A percentile compares a stretch with the other conserved stretches of the same genome.
phyloP scores from a whole-genome alignment of 1,140 invertebrate species.

The Ceratina japonica region DNA sequence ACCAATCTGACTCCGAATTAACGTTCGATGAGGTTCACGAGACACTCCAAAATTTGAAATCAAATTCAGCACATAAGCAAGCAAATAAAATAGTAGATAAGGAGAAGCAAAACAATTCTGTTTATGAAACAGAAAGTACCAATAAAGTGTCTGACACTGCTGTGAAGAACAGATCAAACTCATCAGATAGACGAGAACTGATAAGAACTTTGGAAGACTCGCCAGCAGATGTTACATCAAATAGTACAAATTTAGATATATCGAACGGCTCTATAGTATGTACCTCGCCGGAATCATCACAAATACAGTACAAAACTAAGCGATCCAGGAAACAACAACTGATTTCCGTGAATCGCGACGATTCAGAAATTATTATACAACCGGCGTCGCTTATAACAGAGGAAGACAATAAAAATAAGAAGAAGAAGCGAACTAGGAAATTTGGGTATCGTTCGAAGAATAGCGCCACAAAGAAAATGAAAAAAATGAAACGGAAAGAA shows the following conservation, averaged over 20 bases:
- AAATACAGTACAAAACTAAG: constrained; percentile 65
- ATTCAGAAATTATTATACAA: constrained; percentile 78
- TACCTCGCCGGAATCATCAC: constrained; percentile 25
- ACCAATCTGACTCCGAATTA: constrained; percentile 74
- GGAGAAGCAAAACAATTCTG: not conserved
- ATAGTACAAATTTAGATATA: constrained; percentile 37
- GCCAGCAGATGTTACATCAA: constrained; percentile 26
- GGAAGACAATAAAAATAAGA: constrained; percentile 66
- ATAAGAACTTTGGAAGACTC: constrained; percentile 40
- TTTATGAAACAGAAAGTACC: constrained; percentile 1
- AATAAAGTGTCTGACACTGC: constrained; percentile 19
- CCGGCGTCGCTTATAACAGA: constrained; percentile 70
- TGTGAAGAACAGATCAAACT: constrained; percentile 37
- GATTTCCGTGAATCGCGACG: constrained; percentile 74
- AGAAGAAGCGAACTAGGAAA: constrained; percentile 68
- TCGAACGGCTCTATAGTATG: constrained; percentile 27
- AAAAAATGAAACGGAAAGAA: constrained; percentile 59
- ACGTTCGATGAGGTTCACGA: constrained; percentile 75
- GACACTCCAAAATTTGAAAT: constrained; percentile 64
- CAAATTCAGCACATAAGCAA: constrained; percentile 12
- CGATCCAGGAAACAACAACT: constrained; percentile 77
- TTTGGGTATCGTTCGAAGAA: constrained; percentile 52
- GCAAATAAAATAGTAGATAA: constrained; percentile 21
- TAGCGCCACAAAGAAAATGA: constrained; percentile 60
- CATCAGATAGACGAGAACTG: constrained; percentile 44